Evolutionary conservation across 2,113 vertebrate genomes (phyloP).

Genomic region (Cyphomyrus plagiostoma): DNA sequence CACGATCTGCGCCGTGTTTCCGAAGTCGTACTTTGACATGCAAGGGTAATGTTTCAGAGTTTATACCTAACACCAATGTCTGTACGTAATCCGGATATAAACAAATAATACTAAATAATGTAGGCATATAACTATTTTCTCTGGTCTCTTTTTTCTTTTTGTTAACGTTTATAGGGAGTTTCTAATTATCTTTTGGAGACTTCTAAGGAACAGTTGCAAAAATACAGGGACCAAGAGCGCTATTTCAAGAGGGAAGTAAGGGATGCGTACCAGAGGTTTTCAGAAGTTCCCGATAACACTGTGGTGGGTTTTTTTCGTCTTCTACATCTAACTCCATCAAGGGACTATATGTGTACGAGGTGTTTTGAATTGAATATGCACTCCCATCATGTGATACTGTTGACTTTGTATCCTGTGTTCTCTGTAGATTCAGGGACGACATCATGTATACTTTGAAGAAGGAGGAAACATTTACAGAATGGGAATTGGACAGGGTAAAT

Average conservation of each 20-base stretch:
- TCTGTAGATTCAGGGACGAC: slow-evolving; percentile 66
- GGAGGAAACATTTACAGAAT: slow-evolving; percentile 68
- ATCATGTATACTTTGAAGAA: slow-evolving; percentile 76
- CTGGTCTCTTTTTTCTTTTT: neutral
- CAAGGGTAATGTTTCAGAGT: neutral
- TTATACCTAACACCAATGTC: neutral
- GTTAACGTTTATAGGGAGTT: slow-evolving; percentile 48
- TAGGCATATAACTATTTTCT: neutral
- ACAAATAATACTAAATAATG: neutral
- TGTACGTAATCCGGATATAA: neutral
- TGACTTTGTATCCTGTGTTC: neutral
- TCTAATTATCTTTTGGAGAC: slow-evolving; percentile 52
- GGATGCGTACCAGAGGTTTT: slow-evolving; percentile 54
- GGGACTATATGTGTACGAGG: neutral
- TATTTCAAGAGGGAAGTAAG: slow-evolving; percentile 65
- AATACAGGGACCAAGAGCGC: slow-evolving; percentile 58
- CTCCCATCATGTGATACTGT: neutral
- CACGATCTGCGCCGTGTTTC: neutral
- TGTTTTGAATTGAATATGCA: neutral
- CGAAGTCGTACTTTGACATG: neutral
- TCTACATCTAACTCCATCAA: neutral
- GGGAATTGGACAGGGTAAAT: slow-evolving; percentile 59
- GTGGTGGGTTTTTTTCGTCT: slow-evolving; percentile 60
- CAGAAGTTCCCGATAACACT: slow-evolving; percentile 39
- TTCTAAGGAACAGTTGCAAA: slow-evolving; percentile 47